These are phyloP conservation scores for Rhinichthys klamathensis DNA, from an alignment of 2,113 vertebrate species.

Conservation along the genomic window DNA sequence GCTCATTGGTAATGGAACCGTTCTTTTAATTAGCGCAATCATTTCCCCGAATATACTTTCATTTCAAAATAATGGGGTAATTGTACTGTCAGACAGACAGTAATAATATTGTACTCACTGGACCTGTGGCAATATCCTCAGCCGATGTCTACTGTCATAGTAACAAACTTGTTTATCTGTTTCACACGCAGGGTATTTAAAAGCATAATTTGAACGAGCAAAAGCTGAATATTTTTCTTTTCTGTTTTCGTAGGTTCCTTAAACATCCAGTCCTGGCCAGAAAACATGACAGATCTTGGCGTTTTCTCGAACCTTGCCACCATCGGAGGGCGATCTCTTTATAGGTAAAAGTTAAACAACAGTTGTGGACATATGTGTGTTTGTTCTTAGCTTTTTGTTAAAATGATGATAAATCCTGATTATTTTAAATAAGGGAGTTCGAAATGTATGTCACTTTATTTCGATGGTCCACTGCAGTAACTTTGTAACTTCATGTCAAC, in stretches of 20 bases:
- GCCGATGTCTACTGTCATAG: slow-evolving; percentile 20
- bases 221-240: not conserved
- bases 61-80: slow-evolving; percentile 42
- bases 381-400: not conserved
- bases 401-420: not conserved
- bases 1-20: slow-evolving; percentile 60
- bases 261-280: slow-evolving; percentile 97
- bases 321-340: slow-evolving; percentile 91
- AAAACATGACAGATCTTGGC: slow-evolving; percentile 96
- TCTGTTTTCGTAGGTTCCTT: slow-evolving; percentile 83
- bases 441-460: too few relatives aligned
- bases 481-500: too few relatives aligned
- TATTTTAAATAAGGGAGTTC: too few relatives aligned
- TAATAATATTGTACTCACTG: slow-evolving; percentile 19
- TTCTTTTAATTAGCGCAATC: slow-evolving; percentile 68
- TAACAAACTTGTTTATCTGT: not conserved
- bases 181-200: not conserved
- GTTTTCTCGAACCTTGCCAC: slow-evolving; percentile 95
- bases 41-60: slow-evolving; percentile 53
- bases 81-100: slow-evolving; percentile 32
- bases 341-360: slow-evolving; percentile 78
- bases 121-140: slow-evolving; percentile 30
- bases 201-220: not conserved
- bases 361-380: not conserved
- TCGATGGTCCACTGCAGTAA: too few relatives aligned